phyloP scores from a whole-genome alignment of 2,113 vertebrate genomes.

The Physeter macrocephalus region DNA sequence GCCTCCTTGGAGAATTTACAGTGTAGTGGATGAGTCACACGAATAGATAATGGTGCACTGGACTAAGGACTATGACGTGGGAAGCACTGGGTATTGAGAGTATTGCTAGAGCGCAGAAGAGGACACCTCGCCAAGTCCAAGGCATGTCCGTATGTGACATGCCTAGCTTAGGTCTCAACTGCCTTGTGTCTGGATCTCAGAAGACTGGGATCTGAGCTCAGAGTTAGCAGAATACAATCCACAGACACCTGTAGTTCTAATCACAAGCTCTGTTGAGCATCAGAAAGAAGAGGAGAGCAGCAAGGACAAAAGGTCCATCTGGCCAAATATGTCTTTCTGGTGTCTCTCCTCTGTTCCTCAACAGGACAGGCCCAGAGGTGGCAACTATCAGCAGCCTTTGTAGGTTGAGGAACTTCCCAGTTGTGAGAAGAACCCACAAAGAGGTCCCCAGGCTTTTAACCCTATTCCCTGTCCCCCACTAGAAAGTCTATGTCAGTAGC shows the following conservation, averaged over 20 bases:
- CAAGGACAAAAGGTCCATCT: neutral
- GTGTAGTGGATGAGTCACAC: accelerated
- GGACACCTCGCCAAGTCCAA: neutral
- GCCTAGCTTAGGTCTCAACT: neutral
- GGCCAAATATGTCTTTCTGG: neutral
- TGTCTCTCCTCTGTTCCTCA: neutral
- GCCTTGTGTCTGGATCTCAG: neutral
- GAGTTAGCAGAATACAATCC: neutral
- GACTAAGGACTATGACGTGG: neutral
- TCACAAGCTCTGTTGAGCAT: neutral
- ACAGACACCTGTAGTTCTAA: neutral
- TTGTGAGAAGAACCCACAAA: neutral
- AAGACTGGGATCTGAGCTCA: neutral
- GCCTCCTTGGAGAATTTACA: neutral
- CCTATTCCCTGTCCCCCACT: neutral
- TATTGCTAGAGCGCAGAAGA: neutral
- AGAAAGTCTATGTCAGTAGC: neutral
- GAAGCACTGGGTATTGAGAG: neutral
- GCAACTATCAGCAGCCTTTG: neutral
- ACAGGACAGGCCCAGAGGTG: neutral
- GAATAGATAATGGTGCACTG: neutral
- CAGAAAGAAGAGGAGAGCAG: neutral
- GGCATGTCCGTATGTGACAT: neutral
- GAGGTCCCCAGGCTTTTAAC: neutral
- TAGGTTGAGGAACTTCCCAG: neutral